Base-by-base conservation (phyloP, 2,113 vertebrate species). In the Labrus mixtus region DNA sequence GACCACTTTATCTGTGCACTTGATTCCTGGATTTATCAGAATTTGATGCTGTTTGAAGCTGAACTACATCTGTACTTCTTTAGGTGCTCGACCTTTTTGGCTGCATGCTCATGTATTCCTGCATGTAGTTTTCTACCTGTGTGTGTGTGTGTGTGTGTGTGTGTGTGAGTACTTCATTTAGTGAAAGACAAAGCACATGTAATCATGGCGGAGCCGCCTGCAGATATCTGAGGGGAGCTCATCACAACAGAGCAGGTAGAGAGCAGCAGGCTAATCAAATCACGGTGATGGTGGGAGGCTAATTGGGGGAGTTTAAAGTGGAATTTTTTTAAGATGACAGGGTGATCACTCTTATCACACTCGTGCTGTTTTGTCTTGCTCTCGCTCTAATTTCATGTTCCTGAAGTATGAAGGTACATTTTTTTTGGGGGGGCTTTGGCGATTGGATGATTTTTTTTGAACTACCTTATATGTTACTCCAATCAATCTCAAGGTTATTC, bases 231-330 rank as follows among this genome's bases (percentile, higher is more conserved):
- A 82, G 80, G 61, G 69, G 82, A 64, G 76, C 76, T 88, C 84
- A 78, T 88, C 79, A 76, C 79, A 85, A 79, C 86, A 69, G 74
- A 86, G 81, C 86, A 82, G 86, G 72, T 87, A 80, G 73, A 72
- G 76, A 79, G 70, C 81, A 77, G 82, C 76, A 51, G 81, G 68
- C 66, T 92, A 81, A 91, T 90, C 87, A 79, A 88, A 90, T 91
- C 79, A 84, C 67, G 73, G 73, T 74, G 80, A 72, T 29, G 66
- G 57, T 69, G 71, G 75, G 76, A 68, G 25, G 68, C 81, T 87
- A 88, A 87, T 90, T 82, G 68, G 70, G 23, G 59, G n/a, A 71
- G 76, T 77, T 77, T 73, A 82, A 84, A 84, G 87, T 65, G 78
- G 78, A 81, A 48, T 84, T 89, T 81, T 89, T 81, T 76, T 19